phyloP scores from a whole-genome alignment of 2,888 invertebrate species.

The Neoascia interrupta region DNA sequence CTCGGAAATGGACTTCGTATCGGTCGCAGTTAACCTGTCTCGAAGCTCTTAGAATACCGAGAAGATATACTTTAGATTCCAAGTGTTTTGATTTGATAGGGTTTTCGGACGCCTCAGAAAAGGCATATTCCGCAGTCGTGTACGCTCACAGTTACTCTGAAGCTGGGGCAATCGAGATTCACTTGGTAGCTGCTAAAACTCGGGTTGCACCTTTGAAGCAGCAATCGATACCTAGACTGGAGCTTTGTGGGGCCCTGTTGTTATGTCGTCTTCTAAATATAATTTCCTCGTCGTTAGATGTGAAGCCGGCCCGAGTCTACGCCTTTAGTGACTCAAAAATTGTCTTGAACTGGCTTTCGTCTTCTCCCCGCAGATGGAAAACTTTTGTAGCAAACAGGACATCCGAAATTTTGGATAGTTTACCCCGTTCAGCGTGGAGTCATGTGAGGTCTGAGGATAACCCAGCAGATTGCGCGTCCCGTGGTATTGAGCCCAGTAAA shows the following conservation, averaged over 20 bases:
- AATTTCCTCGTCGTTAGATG: not conserved
- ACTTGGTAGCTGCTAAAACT: conserved; percentile 36
- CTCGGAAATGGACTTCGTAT: not conserved
- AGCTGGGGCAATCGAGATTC: not conserved
- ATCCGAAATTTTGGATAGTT: conserved; percentile 47
- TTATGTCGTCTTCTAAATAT: conserved; percentile 13
- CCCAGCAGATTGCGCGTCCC: conserved; percentile 69
- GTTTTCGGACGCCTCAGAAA: conserved; percentile 3
- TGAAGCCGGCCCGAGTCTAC: conserved; percentile 3
- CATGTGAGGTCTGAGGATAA: conserved; percentile 66
- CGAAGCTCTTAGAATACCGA: not conserved
- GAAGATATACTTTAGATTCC: not conserved
- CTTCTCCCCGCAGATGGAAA: conserved; percentile 41
- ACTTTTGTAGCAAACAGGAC: conserved; percentile 55
- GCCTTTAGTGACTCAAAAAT: conserved; percentile 60
- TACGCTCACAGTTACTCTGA: conserved; percentile 4
- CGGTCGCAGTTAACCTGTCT: not conserved
- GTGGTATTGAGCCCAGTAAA: conserved; percentile 54
- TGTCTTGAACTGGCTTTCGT: conserved; percentile 68
- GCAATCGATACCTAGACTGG: conserved; percentile 49
- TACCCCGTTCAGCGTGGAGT: conserved; percentile 44
- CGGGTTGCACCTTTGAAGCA: conserved; percentile 52
- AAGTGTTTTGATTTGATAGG: conserved; percentile 10
- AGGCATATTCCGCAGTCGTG: conserved; percentile 27
- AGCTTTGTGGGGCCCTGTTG: conserved; percentile 54